Evolutionary conservation across 2,888 invertebrate species (phyloP).

Genomic region (Ditula angustiorana): DNA sequence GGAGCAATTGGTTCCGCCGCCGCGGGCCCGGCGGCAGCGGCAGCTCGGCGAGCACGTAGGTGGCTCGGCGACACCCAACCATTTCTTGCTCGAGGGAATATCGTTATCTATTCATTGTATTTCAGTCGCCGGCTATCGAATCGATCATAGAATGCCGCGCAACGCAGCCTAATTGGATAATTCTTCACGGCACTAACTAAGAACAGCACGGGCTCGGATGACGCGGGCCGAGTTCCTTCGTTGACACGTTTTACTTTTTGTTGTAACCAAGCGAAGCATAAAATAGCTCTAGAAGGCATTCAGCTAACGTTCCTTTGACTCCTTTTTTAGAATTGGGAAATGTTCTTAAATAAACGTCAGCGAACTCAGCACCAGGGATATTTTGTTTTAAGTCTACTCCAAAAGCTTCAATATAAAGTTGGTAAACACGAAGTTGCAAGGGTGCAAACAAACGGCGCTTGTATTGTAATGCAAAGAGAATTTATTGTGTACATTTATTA

Average conservation of each 20-base stretch:
- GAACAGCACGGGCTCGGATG: constrained; percentile 63
- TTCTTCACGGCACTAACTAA: constrained; percentile 70
- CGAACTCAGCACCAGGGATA: constrained; percentile 5
- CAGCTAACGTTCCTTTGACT: constrained; percentile 25
- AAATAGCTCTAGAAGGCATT: constrained; percentile 49
- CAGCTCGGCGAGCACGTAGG: constrained; percentile 71
- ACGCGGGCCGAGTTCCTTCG: constrained; percentile 55
- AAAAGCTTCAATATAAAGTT: constrained; percentile 37
- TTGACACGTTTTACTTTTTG: constrained; percentile 60
- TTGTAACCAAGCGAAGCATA: constrained; percentile 54
- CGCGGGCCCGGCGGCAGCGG: constrained; percentile 53
- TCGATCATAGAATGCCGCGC: constrained; percentile 71
- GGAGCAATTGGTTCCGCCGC: constrained; percentile 78
- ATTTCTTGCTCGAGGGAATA: constrained; percentile 72
- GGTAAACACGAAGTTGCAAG: constrained; percentile 48
- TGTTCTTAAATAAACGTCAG: constrained; percentile 31
- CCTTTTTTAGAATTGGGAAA: constrained; percentile 32
- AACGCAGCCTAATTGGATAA: constrained; percentile 76
- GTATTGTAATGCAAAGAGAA: constrained; percentile 72
- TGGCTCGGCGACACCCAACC: constrained; percentile 73
- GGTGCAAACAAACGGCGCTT: constrained; percentile 53
- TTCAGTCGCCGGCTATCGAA: constrained; percentile 71
- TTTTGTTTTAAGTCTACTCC: constrained; percentile 31
- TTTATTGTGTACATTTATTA: constrained; percentile 80
- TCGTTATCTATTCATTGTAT: constrained; percentile 78